Conservation (phyloP, 53 echinoderm and acorn worm genomes). For the Paracentrotus lividus region DNA sequence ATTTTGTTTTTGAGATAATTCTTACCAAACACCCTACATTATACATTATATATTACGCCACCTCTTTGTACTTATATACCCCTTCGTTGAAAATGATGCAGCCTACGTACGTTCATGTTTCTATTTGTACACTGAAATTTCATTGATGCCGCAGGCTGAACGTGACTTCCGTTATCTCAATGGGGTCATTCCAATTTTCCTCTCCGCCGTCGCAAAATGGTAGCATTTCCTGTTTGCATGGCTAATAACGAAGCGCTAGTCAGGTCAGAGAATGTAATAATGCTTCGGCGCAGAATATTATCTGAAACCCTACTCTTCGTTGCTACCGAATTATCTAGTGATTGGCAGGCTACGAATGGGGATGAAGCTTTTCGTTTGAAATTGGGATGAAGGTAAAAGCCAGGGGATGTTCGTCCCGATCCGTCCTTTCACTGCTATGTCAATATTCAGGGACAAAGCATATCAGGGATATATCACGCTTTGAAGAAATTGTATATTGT, state of each 20-base stretch:
- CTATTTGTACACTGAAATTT: not conserved
- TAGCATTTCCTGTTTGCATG: slow-evolving; percentile 53
- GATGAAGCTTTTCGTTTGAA: not conserved
- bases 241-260: slow-evolving; percentile 49
- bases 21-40: not conserved
- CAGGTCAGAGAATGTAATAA: slow-evolving; percentile 48
- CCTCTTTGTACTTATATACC: not conserved
- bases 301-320: slow-evolving; percentile 15
- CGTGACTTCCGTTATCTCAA: not conserved
- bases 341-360: slow-evolving; percentile 28
- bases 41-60: not conserved
- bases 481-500: not conserved
- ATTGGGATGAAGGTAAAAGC: slow-evolving; percentile 6
- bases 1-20: too few species aligned
- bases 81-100: too few species aligned
- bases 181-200: slow-evolving; percentile 49
- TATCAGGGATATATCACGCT: not conserved
- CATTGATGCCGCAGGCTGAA: not conserved
- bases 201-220: slow-evolving; percentile 48
- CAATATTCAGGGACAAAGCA: not conserved
- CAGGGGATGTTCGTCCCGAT: not conserved
- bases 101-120: not conserved
- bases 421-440: not conserved
- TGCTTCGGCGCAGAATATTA: slow-evolving; percentile 20
- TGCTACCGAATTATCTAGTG: not conserved